These are phyloP conservation scores for Paramisgurnus dabryanus DNA, from an alignment of 2,113 vertebrate genomes.

Conservation along the genomic window DNA sequence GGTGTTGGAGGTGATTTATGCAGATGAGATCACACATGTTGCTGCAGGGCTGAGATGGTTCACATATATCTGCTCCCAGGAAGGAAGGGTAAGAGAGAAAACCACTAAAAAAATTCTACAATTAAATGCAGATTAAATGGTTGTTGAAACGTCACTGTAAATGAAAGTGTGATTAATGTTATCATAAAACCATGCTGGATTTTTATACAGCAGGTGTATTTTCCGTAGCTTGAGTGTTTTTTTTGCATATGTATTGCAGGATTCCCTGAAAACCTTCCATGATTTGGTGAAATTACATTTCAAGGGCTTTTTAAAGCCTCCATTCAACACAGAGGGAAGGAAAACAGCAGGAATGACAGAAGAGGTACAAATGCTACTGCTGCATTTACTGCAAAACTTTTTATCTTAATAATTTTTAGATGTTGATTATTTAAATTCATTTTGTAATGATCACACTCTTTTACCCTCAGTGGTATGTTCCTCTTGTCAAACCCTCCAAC, in stretches of 20 bases:
- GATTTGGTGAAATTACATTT: slow-evolving; percentile 69
- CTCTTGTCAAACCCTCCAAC: slow-evolving; percentile 67
- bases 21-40: slow-evolving; percentile 70
- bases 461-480: slow-evolving; percentile 66
- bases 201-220: too few relatives aligned
- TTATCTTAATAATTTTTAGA: background rate
- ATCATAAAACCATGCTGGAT: background rate
- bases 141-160: background rate
- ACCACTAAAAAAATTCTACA: background rate
- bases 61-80: slow-evolving; percentile 66
- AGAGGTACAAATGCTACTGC: slow-evolving; percentile 56
- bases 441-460: background rate
- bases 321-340: slow-evolving; percentile 68
- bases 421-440: background rate
- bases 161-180: background rate
- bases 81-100: slow-evolving; percentile 55
- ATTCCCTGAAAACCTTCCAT: slow-evolving; percentile 67
- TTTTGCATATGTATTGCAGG: slow-evolving; percentile 48
- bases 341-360: slow-evolving; percentile 69
- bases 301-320: slow-evolving; percentile 70
- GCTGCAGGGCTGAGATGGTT: slow-evolving; percentile 70
- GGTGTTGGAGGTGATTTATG: slow-evolving; percentile 67
- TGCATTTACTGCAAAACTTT: background rate
- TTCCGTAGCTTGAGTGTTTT: background rate
- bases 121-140: background rate